Conservation (phyloP, 2,888 invertebrate species). For the Sinhomidia bicolor region DNA sequence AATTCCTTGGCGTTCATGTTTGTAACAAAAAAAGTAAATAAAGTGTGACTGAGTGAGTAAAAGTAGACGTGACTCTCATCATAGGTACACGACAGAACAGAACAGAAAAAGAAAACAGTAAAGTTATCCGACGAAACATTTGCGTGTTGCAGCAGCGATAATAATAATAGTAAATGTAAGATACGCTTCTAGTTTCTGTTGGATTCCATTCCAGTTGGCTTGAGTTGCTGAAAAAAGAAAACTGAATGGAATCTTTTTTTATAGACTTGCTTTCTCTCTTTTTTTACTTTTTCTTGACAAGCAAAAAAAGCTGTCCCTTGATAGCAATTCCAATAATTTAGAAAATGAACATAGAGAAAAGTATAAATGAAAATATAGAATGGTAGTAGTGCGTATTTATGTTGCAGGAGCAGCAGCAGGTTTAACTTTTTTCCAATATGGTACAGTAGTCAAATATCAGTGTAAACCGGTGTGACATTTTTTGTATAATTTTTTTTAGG, state of each 20-base stretch:
- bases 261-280: slow-evolving; percentile 25
- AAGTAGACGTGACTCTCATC: background rate
- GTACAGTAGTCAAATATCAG: no score
- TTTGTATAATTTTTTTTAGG: background rate
- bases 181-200: background rate
- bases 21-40: slow-evolving; percentile 13
- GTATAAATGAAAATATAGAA: background rate
- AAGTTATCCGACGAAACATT: background rate
- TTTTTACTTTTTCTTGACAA: slow-evolving; percentile 55
- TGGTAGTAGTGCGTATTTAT: background rate
- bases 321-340: slow-evolving; percentile 63
- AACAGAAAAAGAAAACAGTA: no score
- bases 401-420: background rate
- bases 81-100: no score
- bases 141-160: slow-evolving; percentile 42
- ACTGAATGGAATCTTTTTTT: slow-evolving; percentile 38
- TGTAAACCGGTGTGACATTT: slow-evolving; percentile 26
- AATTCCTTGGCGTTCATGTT: slow-evolving; percentile 12
- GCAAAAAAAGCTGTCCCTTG: slow-evolving; percentile 65
- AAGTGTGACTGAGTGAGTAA: background rate
- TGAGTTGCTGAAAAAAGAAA: slow-evolving; percentile 3
- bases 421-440: no score
- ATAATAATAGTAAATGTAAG: background rate
- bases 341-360: slow-evolving; percentile 22
- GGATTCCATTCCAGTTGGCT: slow-evolving; percentile 29